These are phyloP conservation scores for Gortyna flavago DNA, from an alignment of 2,888 invertebrate species.

Conservation along the genomic window DNA sequence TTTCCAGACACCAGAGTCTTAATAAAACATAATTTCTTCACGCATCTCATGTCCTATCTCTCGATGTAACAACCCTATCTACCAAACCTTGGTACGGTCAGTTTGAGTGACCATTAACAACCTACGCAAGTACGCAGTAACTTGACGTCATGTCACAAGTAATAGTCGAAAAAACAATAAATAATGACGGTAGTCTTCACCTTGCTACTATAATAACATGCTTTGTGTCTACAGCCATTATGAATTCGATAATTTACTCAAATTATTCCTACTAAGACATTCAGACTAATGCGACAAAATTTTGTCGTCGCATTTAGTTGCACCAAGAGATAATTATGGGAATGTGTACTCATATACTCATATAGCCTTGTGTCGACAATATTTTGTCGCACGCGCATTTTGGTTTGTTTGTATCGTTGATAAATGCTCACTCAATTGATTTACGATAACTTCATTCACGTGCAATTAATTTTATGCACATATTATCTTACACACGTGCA, in stretches of 20 bases:
- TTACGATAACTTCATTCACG: slow-evolving; percentile 23
- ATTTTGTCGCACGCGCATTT: background rate
- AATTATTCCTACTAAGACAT: slow-evolving; percentile 36
- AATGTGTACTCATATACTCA: background rate
- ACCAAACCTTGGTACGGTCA: slow-evolving; percentile 5
- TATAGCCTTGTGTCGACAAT: background rate
- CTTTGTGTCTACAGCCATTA: slow-evolving; percentile 27
- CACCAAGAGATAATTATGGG: background rate
- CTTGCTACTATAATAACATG: slow-evolving; percentile 42
- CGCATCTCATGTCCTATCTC: background rate
- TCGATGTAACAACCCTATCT: background rate
- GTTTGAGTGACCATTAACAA: slow-evolving; percentile 15
- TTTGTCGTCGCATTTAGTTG: background rate
- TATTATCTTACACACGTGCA: slow-evolving; percentile 36
- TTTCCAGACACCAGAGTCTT: background rate
- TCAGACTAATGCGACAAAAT: slow-evolving; percentile 2
- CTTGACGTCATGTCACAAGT: slow-evolving; percentile 26
- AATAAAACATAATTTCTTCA: too few relatives aligned
- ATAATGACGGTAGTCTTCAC: slow-evolving; percentile 45
- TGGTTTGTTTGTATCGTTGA: background rate
- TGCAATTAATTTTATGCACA: slow-evolving; percentile 28
- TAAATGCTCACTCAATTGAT: slow-evolving; percentile 20
- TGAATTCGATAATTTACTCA: slow-evolving; percentile 19
- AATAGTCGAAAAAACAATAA: slow-evolving; percentile 38
- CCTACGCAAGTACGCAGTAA: slow-evolving; percentile 4